Evolutionary conservation across 2,797 vertebrate species (phyloP).

Genomic region (Natrix natrix): DNA sequence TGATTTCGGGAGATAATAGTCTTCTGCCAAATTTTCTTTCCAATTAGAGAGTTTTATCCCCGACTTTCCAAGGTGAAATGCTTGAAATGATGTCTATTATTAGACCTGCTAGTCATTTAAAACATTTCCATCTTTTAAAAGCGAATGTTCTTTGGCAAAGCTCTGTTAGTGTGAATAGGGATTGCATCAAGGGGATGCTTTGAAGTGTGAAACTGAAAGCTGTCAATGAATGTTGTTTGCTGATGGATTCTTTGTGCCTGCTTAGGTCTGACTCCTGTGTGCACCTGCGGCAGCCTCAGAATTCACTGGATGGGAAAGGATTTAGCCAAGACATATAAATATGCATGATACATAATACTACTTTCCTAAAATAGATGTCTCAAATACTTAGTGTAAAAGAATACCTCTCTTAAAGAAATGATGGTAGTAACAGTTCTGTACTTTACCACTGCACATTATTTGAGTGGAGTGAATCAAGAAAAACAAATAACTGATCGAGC

Average conservation of each 20-base stretch:
- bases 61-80: slow-evolving; percentile 1
- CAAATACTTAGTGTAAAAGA: slow-evolving; percentile 33
- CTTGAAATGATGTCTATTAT: slow-evolving; percentile 18
- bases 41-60: background rate
- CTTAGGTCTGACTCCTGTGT: background rate
- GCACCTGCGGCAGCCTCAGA: background rate
- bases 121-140: slow-evolving; percentile 14
- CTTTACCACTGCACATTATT: slow-evolving; percentile 27
- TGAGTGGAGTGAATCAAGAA: background rate
- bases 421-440: slow-evolving; percentile 28
- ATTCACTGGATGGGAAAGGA: background rate
- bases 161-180: background rate
- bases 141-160: background rate
- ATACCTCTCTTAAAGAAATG: slow-evolving; percentile 23
- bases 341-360: background rate
- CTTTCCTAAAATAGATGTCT: background rate
- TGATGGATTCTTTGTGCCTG: slow-evolving; percentile 7
- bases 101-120: slow-evolving; percentile 18
- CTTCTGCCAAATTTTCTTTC: background rate
- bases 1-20: background rate
- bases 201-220: slow-evolving; percentile 10
- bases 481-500: background rate
- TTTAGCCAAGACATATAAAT: background rate
- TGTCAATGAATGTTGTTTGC: slow-evolving; percentile 9
- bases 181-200: slow-evolving; percentile 4